A percentile compares a stretch with the other conserved stretches of the same genome.
These are phyloP conservation scores for Spialia ferax DNA, from an alignment of 2,888 invertebrate genomes.

Conservation along the genomic window DNA sequence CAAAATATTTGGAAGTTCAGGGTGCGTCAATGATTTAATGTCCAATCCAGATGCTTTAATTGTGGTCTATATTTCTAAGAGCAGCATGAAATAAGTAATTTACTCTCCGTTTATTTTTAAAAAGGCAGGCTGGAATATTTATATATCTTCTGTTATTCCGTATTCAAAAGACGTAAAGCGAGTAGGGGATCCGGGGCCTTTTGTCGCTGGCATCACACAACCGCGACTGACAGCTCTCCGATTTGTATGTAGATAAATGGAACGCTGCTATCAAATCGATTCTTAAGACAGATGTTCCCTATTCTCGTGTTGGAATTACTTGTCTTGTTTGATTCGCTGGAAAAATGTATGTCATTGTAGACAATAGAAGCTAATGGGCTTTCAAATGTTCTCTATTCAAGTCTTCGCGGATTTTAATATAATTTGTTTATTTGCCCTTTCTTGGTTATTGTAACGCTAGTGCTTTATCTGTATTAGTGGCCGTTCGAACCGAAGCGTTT, in stretches of 20 bases:
- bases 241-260: conserved; percentile 70
- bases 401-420: no score
- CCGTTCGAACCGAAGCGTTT: no score
- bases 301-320: conserved; percentile 10
- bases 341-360: neutral
- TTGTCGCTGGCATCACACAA: conserved; percentile 56
- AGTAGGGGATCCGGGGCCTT: conserved; percentile 47
- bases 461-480: no score
- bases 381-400: no score
- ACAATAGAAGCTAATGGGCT: neutral
- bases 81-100: no score
- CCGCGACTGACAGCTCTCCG: conserved; percentile 58
- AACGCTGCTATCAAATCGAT: conserved; percentile 59
- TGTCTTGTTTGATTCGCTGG: conserved; percentile 7
- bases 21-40: no score
- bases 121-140: neutral
- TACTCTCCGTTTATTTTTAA: no score
- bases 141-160: conserved; percentile 37
- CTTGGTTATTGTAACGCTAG: no score
- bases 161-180: conserved; percentile 57
- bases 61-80: no score
- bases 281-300: conserved; percentile 39
- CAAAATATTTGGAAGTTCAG: no score
- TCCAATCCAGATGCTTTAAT: no score
- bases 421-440: no score